phyloP scores from a whole-genome alignment of 1,140 invertebrate genomes.

The Drosophila athabasca region DNA sequence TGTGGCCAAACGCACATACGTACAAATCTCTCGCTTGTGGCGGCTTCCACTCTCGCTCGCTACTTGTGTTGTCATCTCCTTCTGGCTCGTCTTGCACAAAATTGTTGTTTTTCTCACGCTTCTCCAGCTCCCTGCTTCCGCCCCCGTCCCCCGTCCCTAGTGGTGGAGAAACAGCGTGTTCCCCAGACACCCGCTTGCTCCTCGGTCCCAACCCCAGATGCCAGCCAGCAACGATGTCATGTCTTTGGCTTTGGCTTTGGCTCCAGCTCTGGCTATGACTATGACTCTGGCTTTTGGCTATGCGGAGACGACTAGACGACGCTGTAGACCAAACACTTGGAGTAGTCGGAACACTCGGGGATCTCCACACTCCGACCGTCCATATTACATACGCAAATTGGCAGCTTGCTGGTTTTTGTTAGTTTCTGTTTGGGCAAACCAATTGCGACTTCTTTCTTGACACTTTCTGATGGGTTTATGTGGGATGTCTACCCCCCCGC shows the following conservation, averaged over 20 bases:
- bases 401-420: slow-evolving; percentile 48
- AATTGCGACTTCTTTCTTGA: slow-evolving; percentile 45
- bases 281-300: slow-evolving; percentile 16
- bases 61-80: not conserved
- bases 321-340: too few species aligned
- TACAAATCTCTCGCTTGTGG: not conserved
- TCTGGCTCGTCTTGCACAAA: slow-evolving; percentile 18
- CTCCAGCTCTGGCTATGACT: slow-evolving; percentile 18
- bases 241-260: slow-evolving; percentile 32
- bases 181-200: slow-evolving; percentile 6
- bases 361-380: not conserved
- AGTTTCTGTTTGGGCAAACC: slow-evolving; percentile 37
- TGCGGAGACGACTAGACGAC: not conserved
- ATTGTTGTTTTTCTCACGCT: slow-evolving; percentile 65
- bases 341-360: too few species aligned
- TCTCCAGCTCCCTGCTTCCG: not conserved
- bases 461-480: slow-evolving; percentile 54
- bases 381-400: slow-evolving; percentile 62
- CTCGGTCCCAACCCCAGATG: not conserved
- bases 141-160: not conserved
- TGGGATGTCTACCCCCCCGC: not conserved
- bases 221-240: slow-evolving; percentile 17
- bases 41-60: slow-evolving; percentile 1
- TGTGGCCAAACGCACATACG: not conserved
- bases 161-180: slow-evolving; percentile 4